Evolutionary conservation across 1,140 invertebrate species (phyloP), one percentile per base, ranked within the genome.

Genomic region (Psilanteris sp.): DNA sequence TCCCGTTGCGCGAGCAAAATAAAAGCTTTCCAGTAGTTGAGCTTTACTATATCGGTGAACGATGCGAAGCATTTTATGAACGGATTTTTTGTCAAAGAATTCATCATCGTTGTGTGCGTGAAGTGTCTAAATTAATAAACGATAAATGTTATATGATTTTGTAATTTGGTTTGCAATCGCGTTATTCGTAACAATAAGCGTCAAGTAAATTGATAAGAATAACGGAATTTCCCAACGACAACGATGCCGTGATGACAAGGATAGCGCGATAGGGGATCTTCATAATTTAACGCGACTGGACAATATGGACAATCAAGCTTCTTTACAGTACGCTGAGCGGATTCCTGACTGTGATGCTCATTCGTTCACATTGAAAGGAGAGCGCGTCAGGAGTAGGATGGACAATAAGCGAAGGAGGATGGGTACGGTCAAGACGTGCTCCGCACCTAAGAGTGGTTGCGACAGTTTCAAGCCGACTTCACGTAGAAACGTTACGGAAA

Each of bases 281-380:
- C 83, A 85, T 85, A 83, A 85, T 43, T 81, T 81, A 80, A 32
- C 74, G 41, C 75, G 52, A 37, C 48, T 44, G 81, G 81, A 87
- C 83, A 86, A 86, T 87, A 85, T 83, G 84, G 84, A 85, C 83
- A 87, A 87, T 87, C 84, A 85, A 78, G 80, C 82, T 82, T 77
- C 50, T 86, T 87, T 64, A 85, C 81, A 80, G 76, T 83, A 84
- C 79, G 83, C 68, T 83, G 82, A 43, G 39, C 68, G 55, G 62
- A 70, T 64, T 70, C 18, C 54, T 61, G 27, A 50, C 59, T 77
- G 59, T 31, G 44, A 24, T 55, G 44, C 22, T 64, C 54, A 37
- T 57, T 44, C 31, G 52, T 72, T 77, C 43, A 77, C 68, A 72
- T 62, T 55, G 57, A 61, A 73, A 39, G 10, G 43, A 59, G 67